Evolutionary conservation across 2,113 vertebrate species (phyloP).

Genomic region (Phalacrocorax carbo): DNA sequence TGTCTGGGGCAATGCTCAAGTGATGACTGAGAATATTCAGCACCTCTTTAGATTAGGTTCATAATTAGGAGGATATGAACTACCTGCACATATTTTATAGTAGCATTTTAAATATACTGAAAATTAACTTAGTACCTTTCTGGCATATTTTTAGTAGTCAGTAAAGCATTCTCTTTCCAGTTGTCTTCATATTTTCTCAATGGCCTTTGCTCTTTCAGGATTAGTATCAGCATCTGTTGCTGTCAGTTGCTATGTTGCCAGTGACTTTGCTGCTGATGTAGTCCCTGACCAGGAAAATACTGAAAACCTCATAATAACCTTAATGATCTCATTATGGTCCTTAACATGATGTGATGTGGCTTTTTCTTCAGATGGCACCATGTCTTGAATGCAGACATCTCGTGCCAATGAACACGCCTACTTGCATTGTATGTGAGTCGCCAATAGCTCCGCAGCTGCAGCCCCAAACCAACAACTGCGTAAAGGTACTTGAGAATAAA

Average conservation of each 20-base stretch:
- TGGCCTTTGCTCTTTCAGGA: not conserved
- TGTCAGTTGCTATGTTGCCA: not conserved
- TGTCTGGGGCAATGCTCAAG: not conserved
- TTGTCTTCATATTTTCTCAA: not conserved
- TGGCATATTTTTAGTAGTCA: not conserved
- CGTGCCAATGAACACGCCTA: constrained; percentile 81
- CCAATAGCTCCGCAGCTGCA: constrained; percentile 76
- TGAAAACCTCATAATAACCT: not conserved
- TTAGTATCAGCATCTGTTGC: not conserved
- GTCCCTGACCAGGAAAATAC: not conserved
- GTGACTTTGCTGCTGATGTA: not conserved
- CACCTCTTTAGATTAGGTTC: not conserved
- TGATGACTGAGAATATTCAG: not conserved
- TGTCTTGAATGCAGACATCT: constrained; percentile 81
- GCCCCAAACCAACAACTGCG: constrained; percentile 66
- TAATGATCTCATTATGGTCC: not conserved
- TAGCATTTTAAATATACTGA: not conserved
- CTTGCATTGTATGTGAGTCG: constrained; percentile 88
- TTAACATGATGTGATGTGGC: not conserved
- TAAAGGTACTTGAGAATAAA: constrained; percentile 75
- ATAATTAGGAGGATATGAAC: not conserved
- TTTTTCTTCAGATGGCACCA: constrained; percentile 73
- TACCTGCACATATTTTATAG: not conserved
- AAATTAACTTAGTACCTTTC: not conserved
- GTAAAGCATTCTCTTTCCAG: not conserved